Evolutionary conservation across 2,888 invertebrate species (phyloP).

Genomic region (Drosophila melanosoma): DNA sequence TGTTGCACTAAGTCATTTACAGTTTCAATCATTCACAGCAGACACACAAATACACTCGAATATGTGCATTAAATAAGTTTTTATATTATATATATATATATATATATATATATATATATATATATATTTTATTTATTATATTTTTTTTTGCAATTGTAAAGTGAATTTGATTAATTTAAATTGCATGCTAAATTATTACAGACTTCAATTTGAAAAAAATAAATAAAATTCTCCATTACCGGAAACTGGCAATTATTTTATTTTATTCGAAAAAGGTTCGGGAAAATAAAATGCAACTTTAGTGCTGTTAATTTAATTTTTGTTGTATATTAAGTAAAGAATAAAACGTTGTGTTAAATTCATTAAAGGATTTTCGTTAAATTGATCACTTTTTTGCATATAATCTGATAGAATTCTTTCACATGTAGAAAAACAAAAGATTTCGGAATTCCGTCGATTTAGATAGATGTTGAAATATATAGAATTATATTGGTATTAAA

Average conservation of each 20-base stretch:
- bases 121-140: neutral
- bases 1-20: conserved; percentile 30
- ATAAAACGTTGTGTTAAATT: neutral
- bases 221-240: neutral
- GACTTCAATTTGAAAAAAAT: neutral
- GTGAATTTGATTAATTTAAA: neutral
- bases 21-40: neutral
- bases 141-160: neutral
- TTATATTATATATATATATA: neutral
- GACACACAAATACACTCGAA: neutral
- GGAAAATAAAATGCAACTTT: neutral
- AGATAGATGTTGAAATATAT: neutral
- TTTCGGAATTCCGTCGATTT: neutral
- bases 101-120: too few relatives aligned
- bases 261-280: neutral
- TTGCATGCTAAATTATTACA: neutral
- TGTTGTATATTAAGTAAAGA: neutral
- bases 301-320: neutral
- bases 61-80: neutral
- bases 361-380: neutral
- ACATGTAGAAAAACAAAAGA: neutral
- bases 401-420: neutral
- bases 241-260: neutral
- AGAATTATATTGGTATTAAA: neutral
- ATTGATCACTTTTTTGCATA: neutral